phyloP scores from a whole-genome alignment of 2,888 invertebrate species.

The Choreutis nemorana region DNA sequence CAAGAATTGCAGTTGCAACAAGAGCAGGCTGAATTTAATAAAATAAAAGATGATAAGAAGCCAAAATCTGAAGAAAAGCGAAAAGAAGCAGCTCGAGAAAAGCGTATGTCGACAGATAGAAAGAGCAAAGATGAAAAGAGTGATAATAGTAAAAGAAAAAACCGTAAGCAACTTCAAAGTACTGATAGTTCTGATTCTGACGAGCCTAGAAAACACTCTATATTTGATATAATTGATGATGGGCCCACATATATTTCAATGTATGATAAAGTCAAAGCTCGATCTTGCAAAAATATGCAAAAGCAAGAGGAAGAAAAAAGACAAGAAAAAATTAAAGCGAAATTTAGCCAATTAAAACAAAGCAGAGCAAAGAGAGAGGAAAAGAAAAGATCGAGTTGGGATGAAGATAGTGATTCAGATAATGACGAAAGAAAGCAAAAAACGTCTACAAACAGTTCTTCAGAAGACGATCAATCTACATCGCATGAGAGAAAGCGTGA shows the following conservation, averaged over 20 bases:
- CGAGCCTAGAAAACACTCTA: slow-evolving; percentile 88
- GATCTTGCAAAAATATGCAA: slow-evolving; percentile 93
- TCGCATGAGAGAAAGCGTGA: slow-evolving; percentile 54
- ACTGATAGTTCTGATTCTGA: slow-evolving; percentile 79
- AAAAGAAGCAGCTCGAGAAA: slow-evolving; percentile 52
- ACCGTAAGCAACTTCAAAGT: slow-evolving; percentile 57
- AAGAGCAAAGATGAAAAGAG: slow-evolving; percentile 59
- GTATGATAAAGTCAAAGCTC: slow-evolving; percentile 97
- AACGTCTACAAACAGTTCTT: slow-evolving; percentile 60
- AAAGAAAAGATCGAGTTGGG: slow-evolving; percentile 90
- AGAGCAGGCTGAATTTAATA: slow-evolving; percentile 45
- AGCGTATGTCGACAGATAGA: slow-evolving; percentile 57
- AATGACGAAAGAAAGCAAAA: slow-evolving; percentile 47
- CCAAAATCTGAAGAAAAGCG: slow-evolving; percentile 47
- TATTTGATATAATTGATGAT: slow-evolving; percentile 89
- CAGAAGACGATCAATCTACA: slow-evolving; percentile 56
- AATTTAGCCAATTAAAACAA: slow-evolving; percentile 88
- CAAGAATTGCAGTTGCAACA: slow-evolving; percentile 59
- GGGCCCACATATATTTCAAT: slow-evolving; percentile 93
- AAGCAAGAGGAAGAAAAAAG: slow-evolving; percentile 90
- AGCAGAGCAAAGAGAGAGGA: slow-evolving; percentile 87
- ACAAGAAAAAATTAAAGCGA: slow-evolving; percentile 86
- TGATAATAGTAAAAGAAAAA: slow-evolving; percentile 44
- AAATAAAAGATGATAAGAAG: slow-evolving; percentile 51
- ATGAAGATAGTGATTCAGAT: slow-evolving; percentile 83